A percentile compares a stretch with the other conserved stretches of the same genome.
These are phyloP conservation scores for Acrossocheilus fasciatus DNA, from an alignment of 2,797 vertebrate genomes.

Conservation along the genomic window DNA sequence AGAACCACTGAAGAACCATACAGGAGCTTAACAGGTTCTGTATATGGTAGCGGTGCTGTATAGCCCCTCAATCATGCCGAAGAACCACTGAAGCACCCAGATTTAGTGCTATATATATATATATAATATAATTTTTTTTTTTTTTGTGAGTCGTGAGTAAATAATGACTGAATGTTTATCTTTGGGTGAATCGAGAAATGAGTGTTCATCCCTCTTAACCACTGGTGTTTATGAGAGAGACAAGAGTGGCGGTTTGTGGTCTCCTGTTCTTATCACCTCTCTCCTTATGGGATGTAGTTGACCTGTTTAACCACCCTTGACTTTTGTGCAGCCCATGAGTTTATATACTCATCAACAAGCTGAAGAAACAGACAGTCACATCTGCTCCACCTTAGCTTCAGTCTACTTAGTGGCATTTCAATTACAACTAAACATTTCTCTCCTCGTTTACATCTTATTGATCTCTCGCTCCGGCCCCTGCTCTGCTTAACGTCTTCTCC, in stretches of 20 bases:
- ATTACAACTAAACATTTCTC: conserved; percentile 5
- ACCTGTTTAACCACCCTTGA: conserved; percentile 55
- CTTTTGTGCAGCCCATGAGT: conserved; percentile 21
- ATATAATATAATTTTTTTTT: too few species aligned
- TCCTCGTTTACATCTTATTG: conserved; percentile 16
- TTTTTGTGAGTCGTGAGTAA: background rate
- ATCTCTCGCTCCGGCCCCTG: background rate
- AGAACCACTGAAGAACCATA: too few species aligned
- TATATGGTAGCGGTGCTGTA: too few species aligned
- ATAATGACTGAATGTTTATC: background rate
- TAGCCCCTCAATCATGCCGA: too few species aligned
- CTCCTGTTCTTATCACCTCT: conserved; percentile 49
- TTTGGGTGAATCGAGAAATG: background rate
- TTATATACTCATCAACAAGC: conserved; percentile 26
- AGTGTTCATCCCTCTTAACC: conserved; percentile 7
- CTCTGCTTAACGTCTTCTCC: conserved; percentile 44
- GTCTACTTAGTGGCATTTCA: background rate
- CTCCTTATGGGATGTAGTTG: conserved; percentile 58
- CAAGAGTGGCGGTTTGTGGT: conserved; percentile 38
- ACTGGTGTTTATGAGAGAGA: background rate
- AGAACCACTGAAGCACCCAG: too few species aligned
- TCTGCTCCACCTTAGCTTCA: conserved; percentile 44
- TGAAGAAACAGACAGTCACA: conserved; percentile 47
- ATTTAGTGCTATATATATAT: too few species aligned
- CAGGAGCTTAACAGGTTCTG: too few species aligned